Evolutionary conservation across 2,888 invertebrate species (phyloP), one percentile per base, ranked within the genome.

Genomic region (Tenthredo livida): DNA sequence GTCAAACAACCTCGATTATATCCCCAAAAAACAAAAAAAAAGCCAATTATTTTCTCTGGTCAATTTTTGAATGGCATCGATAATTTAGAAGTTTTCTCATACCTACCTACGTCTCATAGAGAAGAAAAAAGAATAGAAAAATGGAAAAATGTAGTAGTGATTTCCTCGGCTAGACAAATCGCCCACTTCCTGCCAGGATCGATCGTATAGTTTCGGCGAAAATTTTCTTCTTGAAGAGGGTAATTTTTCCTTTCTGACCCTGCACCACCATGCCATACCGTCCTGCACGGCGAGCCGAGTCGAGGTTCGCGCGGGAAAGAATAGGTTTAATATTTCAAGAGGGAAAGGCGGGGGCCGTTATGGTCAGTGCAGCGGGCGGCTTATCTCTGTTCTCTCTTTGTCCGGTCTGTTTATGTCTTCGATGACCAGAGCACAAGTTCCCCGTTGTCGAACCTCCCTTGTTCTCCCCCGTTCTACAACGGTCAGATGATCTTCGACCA

Each of bases 361-460:
- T 21, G 80, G 80, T 58, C 80, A 80, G 80, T 80, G 80, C 80
- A 33, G 54, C 33, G 58, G 80, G 67, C 67, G 47, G 83, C 83
- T 83, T 83, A 83, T 83, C 83, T 83, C 80, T 58, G 47, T 54
- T 77, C 77, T 65, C 83, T 70, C 67, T 83, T 83, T 83, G 83
- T 83, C 70, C 83, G 83, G 83, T 83, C 83, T 70, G 83, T 70
- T 83, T 83, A 70, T 67, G 83, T 83, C 83, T 65, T 47, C 83
- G 67, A 83, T 83, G 83, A 83, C 67, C 67, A 50, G 65, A 83
- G 65, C 67, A 67, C 7, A 58, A 80, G 58, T 61, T 61, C 21
- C 54, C 33, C 29, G 77, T 54, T 77, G 33, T 54, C 77, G 54
- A 33, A 54, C 77, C 54, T 54, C 10, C 77, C 77, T 43, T 37